Evolutionary conservation across 2,888 invertebrate species (phyloP).

Genomic region (Drosophila falleni): DNA sequence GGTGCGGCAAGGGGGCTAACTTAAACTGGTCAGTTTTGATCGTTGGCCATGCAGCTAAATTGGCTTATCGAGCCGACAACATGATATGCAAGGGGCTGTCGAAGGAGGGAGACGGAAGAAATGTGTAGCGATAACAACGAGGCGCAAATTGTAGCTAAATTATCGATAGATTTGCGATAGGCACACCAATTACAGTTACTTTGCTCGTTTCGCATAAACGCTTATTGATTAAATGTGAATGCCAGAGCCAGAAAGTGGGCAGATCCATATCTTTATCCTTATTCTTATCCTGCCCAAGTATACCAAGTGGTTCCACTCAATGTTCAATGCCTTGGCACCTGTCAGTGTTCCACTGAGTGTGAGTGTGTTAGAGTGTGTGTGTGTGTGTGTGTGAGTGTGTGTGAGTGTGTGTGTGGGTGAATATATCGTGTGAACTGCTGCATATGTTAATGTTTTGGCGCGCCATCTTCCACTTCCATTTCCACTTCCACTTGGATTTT

Average conservation of each 20-base stretch:
- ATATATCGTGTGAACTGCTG: conserved; percentile 78
- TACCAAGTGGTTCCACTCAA: conserved; percentile 59
- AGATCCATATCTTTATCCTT: conserved; percentile 22
- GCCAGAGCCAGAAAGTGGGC: conserved; percentile 22
- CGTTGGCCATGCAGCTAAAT: conserved; percentile 50
- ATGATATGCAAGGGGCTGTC: conserved; percentile 24
- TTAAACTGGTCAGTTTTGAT: conserved; percentile 51
- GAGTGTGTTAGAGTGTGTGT: conserved; percentile 24
- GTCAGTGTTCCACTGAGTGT: conserved; percentile 49
- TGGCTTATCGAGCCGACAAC: conserved; percentile 66
- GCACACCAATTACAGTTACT: conserved; percentile 55
- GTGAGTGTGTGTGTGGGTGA: conserved; percentile 46
- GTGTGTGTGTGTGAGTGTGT: conserved; percentile 35
- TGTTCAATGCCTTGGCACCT: conserved; percentile 77
- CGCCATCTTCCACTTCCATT: conserved; percentile 68
- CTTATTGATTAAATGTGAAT: conserved; percentile 52
- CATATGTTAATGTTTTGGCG: conserved; percentile 76
- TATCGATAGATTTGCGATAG: conserved; percentile 74
- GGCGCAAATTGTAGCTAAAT: conserved; percentile 71
- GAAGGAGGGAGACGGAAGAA: conserved; percentile 1
- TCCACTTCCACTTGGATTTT: conserved; percentile 46
- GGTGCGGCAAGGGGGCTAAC: neutral
- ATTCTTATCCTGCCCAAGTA: conserved; percentile 22
- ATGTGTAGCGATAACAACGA: conserved; percentile 51
- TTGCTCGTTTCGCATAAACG: conserved; percentile 45